Conservation (phyloP, 2,888 invertebrate genomes). For the Lasioglossum oenotherae region DNA sequence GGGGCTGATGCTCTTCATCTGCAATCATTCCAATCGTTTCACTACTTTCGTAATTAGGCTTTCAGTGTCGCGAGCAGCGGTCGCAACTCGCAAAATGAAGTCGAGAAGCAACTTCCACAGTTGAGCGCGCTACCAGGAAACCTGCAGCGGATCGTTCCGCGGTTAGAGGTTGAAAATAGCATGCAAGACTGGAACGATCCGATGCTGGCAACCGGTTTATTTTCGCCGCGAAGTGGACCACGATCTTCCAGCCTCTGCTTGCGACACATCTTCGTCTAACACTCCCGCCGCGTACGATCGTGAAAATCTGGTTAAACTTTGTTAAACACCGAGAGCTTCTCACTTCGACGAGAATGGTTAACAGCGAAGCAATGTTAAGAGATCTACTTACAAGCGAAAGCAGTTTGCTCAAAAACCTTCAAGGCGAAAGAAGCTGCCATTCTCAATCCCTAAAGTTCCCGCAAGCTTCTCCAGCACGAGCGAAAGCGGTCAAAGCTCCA, state of each 20-base stretch:
- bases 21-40: slow-evolving; percentile 51
- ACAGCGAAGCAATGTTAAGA: slow-evolving; percentile 25
- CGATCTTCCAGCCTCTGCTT: slow-evolving; percentile 6
- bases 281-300: neutral
- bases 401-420: slow-evolving; percentile 34
- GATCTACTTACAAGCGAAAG: slow-evolving; percentile 62
- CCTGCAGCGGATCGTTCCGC: slow-evolving; percentile 19
- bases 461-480: neutral
- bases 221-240: slow-evolving; percentile 58
- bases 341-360: neutral
- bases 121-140: neutral
- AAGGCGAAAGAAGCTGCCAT: neutral
- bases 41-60: neutral
- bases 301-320: neutral
- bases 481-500: neutral
- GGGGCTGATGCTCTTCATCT: slow-evolving; percentile 34
- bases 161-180: slow-evolving; percentile 61
- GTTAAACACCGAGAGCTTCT: neutral
- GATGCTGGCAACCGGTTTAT: slow-evolving; percentile 56
- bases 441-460: neutral
- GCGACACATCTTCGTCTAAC: slow-evolving; percentile 2
- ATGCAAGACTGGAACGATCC: slow-evolving; percentile 49
- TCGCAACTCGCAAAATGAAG: neutral
- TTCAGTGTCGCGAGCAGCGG: neutral
- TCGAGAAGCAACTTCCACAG: neutral